Base-by-base conservation (phyloP, 92 coral and sea anemone species). In the Scolanthus callimorphus region DNA sequence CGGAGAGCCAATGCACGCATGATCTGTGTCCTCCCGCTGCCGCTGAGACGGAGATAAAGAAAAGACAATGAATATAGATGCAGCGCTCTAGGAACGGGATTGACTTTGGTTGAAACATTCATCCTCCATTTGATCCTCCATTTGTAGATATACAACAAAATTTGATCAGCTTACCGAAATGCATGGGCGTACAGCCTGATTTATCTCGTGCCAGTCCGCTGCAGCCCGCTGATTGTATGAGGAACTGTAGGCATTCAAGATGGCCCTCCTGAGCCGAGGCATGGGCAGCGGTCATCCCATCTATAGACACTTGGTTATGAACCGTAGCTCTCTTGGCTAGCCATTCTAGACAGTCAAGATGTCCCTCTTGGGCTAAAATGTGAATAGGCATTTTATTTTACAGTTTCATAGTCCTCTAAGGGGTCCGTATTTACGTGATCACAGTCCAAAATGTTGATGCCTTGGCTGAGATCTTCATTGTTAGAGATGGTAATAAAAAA, bases 251-350 rank as follows among this genome's bases (percentile, higher is more conserved):
- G 49, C 96, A 87, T 13, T 78, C 86, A 27, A 87, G 55, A 60
- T 82, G 86, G 8, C 96, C 96, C 65, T 83, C 90, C 55, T 83
- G 83, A 54, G 96, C 83, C 59, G 96, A 74, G 26, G 83, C 85
- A 44, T 87, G 96, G 29, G 60, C 84, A 87, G 96, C 86, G 75
- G 96, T 87, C 96, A 69, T 87, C 31, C 96, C 90, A 82, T 83
- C 90, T 12, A 71, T 56, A 25, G 96, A 78, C 25, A 75, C 60
- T 34, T 87, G 83, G 31, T 60, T 59, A 30, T 67, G 78, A 9
- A 64, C 83, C 13, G 96, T 76, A 12, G 83, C 90, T 50, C 81
- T 77, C 77, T 87, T 87, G 21, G 84, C 69, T 12, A 87, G 86
- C 96, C 96, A 87, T 67, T 63, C 78, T n/a, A 87, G 60, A 39